phyloP scores from a whole-genome alignment of 2,888 invertebrate species.

The Pelosia muscerda region DNA sequence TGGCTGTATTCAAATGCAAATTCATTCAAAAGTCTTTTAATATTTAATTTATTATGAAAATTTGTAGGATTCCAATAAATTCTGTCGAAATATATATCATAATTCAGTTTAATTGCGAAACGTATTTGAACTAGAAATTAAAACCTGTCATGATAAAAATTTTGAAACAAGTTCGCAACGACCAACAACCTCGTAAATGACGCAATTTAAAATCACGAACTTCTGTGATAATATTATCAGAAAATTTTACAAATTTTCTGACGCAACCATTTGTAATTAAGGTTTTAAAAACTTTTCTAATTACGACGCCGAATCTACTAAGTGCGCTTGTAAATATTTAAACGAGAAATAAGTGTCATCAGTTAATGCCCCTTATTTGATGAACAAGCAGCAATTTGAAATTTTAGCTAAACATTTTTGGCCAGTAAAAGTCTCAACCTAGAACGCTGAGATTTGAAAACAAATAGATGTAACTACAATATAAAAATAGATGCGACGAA shows the following conservation, averaged over 20 bases:
- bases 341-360: conserved; percentile 53
- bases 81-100: not conserved
- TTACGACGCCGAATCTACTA: conserved; percentile 57
- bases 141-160: not conserved
- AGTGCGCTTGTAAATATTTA: conserved; percentile 61
- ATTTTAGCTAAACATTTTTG: conserved; percentile 24
- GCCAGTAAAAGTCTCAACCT: conserved; percentile 4
- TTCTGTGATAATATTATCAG: conserved; percentile 43
- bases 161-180: conserved; percentile 36
- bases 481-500: not conserved
- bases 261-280: conserved; percentile 54
- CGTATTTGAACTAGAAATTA: not conserved
- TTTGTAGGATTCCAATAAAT: not conserved
- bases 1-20: not conserved
- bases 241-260: conserved; percentile 41
- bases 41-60: not conserved
- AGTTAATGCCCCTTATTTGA: conserved; percentile 42
- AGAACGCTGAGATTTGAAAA: too few species aligned
- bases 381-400: conserved; percentile 27
- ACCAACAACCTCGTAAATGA: conserved; percentile 41
- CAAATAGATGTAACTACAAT: not conserved
- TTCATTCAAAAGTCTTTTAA: not conserved
- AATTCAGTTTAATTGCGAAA: not conserved
- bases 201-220: conserved; percentile 49
- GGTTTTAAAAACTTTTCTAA: conserved; percentile 62